Evolutionary conservation across 2,888 invertebrate species (phyloP).

Genomic region (Priocnemis perturbator): DNA sequence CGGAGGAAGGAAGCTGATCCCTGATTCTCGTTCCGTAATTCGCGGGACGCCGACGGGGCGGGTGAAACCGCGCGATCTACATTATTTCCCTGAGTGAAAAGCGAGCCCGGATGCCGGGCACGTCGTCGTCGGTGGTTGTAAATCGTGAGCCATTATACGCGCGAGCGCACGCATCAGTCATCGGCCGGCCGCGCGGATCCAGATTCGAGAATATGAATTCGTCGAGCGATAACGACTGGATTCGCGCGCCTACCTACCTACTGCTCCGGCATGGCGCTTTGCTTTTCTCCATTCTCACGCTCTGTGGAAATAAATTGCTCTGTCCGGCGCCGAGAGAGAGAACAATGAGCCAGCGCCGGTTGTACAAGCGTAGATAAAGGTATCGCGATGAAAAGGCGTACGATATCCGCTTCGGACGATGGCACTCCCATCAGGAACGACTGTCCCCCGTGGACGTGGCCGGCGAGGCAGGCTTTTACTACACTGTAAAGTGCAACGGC

Average conservation of each 20-base stretch:
- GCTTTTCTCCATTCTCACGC: constrained; percentile 41
- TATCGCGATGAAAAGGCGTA: constrained; percentile 31
- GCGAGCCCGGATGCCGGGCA: constrained; percentile 25
- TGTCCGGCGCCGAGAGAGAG: not conserved
- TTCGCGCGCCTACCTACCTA: constrained; percentile 3
- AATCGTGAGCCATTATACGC: constrained; percentile 40
- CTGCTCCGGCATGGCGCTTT: constrained; percentile 15
- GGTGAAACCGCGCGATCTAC: constrained; percentile 42
- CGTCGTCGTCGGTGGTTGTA: constrained; percentile 18
- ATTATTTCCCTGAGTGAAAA: constrained; percentile 43
- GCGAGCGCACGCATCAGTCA: constrained; percentile 34
- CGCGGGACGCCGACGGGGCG: constrained; percentile 11
- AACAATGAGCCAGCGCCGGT: constrained; percentile 16
- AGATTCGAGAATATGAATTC: constrained; percentile 18
- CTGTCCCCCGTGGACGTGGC: too few species aligned
- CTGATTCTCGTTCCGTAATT: too few species aligned
- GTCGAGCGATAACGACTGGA: too few species aligned
- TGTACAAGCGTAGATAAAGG: not conserved
- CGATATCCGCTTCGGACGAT: not conserved
- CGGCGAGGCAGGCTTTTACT: too few species aligned
- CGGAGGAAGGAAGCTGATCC: too few species aligned
- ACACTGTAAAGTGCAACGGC: too few species aligned
- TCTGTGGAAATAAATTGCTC: constrained; percentile 25
- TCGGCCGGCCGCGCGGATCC: not conserved
- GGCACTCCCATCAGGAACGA: too few species aligned